Evolutionary conservation across 2,113 vertebrate genomes (phyloP).

Genomic region (Eidolon helvum): DNA sequence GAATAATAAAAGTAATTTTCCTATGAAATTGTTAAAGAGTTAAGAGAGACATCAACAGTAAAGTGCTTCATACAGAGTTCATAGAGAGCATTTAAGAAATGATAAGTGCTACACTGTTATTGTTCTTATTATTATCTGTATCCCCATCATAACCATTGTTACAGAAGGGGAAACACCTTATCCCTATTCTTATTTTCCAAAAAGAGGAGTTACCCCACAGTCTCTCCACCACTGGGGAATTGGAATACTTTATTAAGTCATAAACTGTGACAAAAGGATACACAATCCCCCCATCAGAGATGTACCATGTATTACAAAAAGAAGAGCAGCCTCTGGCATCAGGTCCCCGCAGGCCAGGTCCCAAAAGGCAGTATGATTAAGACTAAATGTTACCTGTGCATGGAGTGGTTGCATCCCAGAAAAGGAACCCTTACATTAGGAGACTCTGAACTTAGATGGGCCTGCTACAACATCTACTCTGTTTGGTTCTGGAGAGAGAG

Average conservation of each 20-base stretch:
- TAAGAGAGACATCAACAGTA: neutral
- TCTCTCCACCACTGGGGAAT: neutral
- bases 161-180: neutral
- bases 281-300: neutral
- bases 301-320: neutral
- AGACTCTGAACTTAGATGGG: neutral
- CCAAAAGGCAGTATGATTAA: neutral
- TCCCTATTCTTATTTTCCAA: neutral
- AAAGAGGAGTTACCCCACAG: neutral
- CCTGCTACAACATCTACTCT: neutral
- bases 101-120: neutral
- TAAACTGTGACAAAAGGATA: neutral
- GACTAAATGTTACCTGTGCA: rapidly evolving
- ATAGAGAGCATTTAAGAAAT: neutral
- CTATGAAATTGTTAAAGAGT: neutral
- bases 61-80: neutral
- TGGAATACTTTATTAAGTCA: neutral
- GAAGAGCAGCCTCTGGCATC: neutral
- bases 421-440: rapidly evolving
- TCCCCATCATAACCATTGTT: neutral
- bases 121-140: neutral
- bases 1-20: neutral
- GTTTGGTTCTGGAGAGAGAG: neutral
- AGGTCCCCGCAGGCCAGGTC: neutral
- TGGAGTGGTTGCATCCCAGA: neutral